Evolutionary conservation across 2,797 vertebrate species (phyloP).

Genomic region (Microctenopoma lineatum): DNA sequence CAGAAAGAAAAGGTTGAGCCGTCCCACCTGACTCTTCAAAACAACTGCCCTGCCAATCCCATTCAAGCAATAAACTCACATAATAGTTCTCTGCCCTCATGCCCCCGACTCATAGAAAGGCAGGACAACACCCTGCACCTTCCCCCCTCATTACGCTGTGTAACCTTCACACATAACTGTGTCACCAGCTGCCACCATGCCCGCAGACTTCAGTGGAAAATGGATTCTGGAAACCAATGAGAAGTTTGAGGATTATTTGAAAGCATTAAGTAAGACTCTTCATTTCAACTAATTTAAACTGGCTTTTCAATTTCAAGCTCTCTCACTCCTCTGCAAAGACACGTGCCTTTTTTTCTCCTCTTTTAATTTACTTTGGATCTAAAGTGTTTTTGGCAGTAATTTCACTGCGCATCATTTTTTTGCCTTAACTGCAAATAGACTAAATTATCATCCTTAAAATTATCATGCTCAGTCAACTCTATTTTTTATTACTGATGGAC

Average conservation of each 20-base stretch:
- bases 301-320: constrained; percentile 13
- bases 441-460: background rate
- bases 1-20: constrained; percentile 10
- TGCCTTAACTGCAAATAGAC: background rate
- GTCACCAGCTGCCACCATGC: constrained; percentile 80
- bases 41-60: constrained; percentile 44
- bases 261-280: constrained; percentile 87
- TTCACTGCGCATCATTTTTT: background rate
- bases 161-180: constrained; percentile 44
- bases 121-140: constrained; percentile 36
- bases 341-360: background rate
- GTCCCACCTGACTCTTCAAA: constrained; percentile 8
- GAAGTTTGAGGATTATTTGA: constrained; percentile 93
- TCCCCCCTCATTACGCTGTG: constrained; percentile 33
- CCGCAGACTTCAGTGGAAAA: constrained; percentile 88
- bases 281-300: constrained; percentile 1
- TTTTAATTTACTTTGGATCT: background rate
- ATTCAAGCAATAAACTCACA: constrained; percentile 58
- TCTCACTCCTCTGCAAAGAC: background rate
- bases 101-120: constrained; percentile 52
- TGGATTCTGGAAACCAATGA: constrained; percentile 91
- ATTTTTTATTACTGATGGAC: background rate
- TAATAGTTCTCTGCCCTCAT: constrained; percentile 64
- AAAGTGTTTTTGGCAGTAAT: background rate
- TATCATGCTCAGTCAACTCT: background rate